These are phyloP conservation scores for Anarsia innoxiella DNA, from an alignment of 2,888 invertebrate genomes.

Conservation along the genomic window DNA sequence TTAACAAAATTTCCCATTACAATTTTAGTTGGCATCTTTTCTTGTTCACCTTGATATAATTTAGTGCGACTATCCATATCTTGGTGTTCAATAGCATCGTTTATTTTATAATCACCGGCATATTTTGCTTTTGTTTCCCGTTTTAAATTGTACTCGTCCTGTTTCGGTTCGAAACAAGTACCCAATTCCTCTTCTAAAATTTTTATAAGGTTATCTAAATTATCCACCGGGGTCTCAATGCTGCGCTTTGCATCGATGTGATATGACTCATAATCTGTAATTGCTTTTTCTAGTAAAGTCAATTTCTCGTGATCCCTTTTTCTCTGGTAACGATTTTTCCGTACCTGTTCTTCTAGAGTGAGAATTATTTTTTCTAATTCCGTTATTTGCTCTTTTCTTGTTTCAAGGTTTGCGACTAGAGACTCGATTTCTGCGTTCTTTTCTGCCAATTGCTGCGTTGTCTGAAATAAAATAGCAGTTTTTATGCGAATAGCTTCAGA, in stretches of 20 bases:
- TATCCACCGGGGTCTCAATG: slow-evolving; percentile 35
- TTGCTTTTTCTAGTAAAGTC: slow-evolving; percentile 35
- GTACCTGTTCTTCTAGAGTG: slow-evolving; percentile 50
- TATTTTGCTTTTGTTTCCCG: slow-evolving; percentile 22
- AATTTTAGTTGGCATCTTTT: slow-evolving; percentile 35
- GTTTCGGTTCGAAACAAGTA: slow-evolving; percentile 29
- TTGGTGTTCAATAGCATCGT: background rate
- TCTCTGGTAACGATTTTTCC: slow-evolving; percentile 35
- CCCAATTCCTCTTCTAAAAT: slow-evolving; percentile 58
- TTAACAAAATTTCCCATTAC: slow-evolving; percentile 36
- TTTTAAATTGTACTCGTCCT: slow-evolving; percentile 7
- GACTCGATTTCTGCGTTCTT: slow-evolving; percentile 52
- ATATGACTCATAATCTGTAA: slow-evolving; percentile 36
- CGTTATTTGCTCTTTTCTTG: slow-evolving; percentile 41
- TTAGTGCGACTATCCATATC: slow-evolving; percentile 21
- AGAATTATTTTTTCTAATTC: slow-evolving; percentile 58
- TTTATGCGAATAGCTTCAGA: too few relatives aligned
- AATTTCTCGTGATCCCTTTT: slow-evolving; percentile 47
- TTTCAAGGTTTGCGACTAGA: slow-evolving; percentile 37
- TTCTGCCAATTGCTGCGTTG: slow-evolving; percentile 41
- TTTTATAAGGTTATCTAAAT: slow-evolving; percentile 54
- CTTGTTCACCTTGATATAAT: slow-evolving; percentile 24
- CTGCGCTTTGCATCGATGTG: slow-evolving; percentile 29
- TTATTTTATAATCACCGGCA: background rate
- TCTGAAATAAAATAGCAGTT: slow-evolving; percentile 36